Conservation (phyloP, 1,140 invertebrate species). For the Drosophila suzukii region DNA sequence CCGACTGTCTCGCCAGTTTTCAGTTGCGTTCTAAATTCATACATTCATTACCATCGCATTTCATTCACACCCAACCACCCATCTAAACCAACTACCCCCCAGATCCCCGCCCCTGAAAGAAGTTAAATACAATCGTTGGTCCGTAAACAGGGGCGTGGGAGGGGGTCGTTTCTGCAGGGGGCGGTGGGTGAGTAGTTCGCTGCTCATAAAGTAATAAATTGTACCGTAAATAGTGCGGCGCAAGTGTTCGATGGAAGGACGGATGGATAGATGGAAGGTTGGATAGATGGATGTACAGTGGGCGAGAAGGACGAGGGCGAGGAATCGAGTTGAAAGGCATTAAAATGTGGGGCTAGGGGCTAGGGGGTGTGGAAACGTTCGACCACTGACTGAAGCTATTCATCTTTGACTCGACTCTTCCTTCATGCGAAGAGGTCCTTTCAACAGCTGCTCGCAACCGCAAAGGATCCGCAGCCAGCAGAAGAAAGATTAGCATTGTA, state of each 20-base stretch:
- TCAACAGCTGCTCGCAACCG: conserved; percentile 47
- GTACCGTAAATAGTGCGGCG: conserved; percentile 79
- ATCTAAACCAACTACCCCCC: neutral
- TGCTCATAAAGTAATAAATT: conserved; percentile 84
- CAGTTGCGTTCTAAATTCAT: conserved; percentile 82
- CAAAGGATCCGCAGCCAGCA: conserved; percentile 30
- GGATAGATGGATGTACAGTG: conserved; percentile 16
- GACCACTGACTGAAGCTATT: conserved; percentile 55
- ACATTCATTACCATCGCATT: conserved; percentile 82
- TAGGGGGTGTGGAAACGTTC: neutral
- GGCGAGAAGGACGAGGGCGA: conserved; percentile 1
- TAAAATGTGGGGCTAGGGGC: neutral
- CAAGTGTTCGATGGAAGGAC: conserved; percentile 62
- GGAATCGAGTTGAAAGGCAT: neutral
- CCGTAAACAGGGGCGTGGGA: conserved; percentile 64
- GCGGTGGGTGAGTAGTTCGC: conserved; percentile 40
- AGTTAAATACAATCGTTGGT: conserved; percentile 80
- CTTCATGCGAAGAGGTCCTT: conserved; percentile 15
- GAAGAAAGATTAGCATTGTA: conserved; percentile 16
- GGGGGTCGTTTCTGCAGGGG: neutral
- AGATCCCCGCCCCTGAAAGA: conserved; percentile 11
- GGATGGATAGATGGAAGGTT: conserved; percentile 13
- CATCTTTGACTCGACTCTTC: conserved; percentile 58
- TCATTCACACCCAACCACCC: conserved; percentile 50
- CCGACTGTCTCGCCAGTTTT: conserved; percentile 78